phyloP scores from a whole-genome alignment of 2,888 invertebrate species.

The Lasioglossum lativentre region DNA sequence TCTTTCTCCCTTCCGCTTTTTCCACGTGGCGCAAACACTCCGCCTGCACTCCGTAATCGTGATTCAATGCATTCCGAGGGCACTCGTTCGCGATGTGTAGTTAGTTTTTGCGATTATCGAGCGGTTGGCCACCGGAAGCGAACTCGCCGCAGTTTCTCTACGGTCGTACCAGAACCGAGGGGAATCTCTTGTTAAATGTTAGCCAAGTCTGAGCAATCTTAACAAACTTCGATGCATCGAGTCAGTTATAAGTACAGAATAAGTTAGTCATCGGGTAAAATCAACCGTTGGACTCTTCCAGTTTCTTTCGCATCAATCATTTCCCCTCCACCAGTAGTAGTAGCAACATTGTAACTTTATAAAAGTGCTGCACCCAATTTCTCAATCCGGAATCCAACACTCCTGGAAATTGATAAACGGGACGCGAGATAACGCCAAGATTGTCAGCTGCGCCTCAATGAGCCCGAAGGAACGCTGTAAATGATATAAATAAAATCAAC shows the following conservation, averaged over 20 bases:
- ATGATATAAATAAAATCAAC: slow-evolving; percentile 80
- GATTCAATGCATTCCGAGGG: slow-evolving; percentile 31
- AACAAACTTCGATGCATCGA: neutral
- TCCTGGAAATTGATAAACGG: slow-evolving; percentile 57
- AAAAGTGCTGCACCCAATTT: neutral
- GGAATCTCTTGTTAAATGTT: neutral
- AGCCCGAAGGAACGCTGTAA: slow-evolving; percentile 63
- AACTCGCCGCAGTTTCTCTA: neutral
- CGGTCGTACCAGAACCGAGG: neutral
- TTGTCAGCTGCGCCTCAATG: neutral
- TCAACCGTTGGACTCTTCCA: neutral
- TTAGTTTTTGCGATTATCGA: neutral
- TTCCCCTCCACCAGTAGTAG: neutral
- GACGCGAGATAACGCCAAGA: slow-evolving; percentile 51
- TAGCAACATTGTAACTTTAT: neutral
- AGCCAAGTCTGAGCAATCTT: neutral
- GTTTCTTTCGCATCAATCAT: neutral
- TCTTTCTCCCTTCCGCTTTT: slow-evolving; percentile 24
- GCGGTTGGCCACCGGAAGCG: neutral
- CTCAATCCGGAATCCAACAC: neutral
- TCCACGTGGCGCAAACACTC: slow-evolving; percentile 4
- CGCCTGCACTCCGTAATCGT: slow-evolving; percentile 23
- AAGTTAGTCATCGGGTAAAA: too few relatives aligned
- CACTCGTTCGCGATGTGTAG: slow-evolving; percentile 2
- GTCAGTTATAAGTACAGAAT: neutral